phyloP scores from a whole-genome alignment of 2,113 vertebrate species.

The Suricata suricatta region DNA sequence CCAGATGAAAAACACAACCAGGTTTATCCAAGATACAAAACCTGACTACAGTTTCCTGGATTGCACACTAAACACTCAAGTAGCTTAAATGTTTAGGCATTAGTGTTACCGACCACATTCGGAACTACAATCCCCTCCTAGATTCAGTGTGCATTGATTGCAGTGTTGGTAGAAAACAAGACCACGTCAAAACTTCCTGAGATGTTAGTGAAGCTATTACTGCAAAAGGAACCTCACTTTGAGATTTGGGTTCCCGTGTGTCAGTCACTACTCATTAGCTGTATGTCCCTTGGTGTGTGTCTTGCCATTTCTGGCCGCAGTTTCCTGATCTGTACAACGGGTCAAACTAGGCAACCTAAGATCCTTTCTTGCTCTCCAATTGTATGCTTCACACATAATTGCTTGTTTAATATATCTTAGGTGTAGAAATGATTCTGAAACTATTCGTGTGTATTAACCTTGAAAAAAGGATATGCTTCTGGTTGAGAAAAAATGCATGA shows the following conservation, averaged over 20 bases:
- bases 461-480: not conserved
- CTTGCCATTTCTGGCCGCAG: not conserved
- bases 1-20: not conserved
- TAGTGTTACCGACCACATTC: not conserved
- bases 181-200: not conserved
- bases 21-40: not conserved
- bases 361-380: not conserved
- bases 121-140: not conserved
- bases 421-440: not conserved
- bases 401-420: not conserved
- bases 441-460: not conserved
- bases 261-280: not conserved
- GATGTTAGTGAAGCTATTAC: not conserved
- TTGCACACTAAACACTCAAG: not conserved
- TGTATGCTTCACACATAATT: not conserved
- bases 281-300: not conserved
- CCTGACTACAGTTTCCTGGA: not conserved
- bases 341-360: not conserved
- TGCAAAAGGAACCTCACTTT: not conserved
- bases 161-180: not conserved
- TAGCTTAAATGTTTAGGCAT: not conserved
- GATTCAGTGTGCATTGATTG: not conserved
- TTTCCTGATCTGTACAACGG: slow-evolving; percentile 1
- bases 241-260: not conserved
- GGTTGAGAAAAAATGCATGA: not conserved